Conservation (phyloP, 2,113 vertebrate genomes). For the Alosa alosa region DNA sequence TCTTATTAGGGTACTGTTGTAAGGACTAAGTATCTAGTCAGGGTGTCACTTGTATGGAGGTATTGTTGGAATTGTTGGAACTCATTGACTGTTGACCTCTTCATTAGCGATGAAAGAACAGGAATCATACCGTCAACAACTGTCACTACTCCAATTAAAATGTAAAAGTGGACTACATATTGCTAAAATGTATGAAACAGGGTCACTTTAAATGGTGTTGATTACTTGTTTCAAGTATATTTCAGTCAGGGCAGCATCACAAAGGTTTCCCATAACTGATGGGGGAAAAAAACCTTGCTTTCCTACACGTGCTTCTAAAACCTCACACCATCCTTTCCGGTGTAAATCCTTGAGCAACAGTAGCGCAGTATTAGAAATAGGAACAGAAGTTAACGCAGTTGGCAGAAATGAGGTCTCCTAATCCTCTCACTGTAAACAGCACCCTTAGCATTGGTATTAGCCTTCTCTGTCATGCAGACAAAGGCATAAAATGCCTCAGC, state of each 20-base stretch:
- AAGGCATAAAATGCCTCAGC: slow-evolving; percentile 11
- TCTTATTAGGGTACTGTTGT: neutral
- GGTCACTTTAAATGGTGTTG: neutral
- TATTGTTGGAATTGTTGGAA: neutral
- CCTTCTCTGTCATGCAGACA: slow-evolving; percentile 27
- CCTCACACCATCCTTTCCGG: slow-evolving; percentile 55
- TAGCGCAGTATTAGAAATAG: slow-evolving; percentile 52
- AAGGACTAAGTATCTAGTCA: neutral
- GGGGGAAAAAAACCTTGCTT: slow-evolving; percentile 30
- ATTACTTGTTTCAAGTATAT: neutral
- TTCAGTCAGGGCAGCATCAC: neutral
- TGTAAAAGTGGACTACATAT: neutral
- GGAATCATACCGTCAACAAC: neutral
- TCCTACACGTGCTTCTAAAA: slow-evolving; percentile 56
- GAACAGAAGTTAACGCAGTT: slow-evolving; percentile 56
- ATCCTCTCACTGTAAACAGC: slow-evolving; percentile 52
- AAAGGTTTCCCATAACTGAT: neutral
- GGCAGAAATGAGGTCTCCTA: slow-evolving; percentile 52
- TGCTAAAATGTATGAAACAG: neutral
- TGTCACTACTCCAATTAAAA: neutral
- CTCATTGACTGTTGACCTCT: neutral
- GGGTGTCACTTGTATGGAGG: neutral
- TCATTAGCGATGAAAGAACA: neutral
- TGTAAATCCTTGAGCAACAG: slow-evolving; percentile 59
- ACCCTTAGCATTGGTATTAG: slow-evolving; percentile 46